phyloP scores from a whole-genome alignment of 1,140 invertebrate genomes.

The Holotrichia oblita region DNA sequence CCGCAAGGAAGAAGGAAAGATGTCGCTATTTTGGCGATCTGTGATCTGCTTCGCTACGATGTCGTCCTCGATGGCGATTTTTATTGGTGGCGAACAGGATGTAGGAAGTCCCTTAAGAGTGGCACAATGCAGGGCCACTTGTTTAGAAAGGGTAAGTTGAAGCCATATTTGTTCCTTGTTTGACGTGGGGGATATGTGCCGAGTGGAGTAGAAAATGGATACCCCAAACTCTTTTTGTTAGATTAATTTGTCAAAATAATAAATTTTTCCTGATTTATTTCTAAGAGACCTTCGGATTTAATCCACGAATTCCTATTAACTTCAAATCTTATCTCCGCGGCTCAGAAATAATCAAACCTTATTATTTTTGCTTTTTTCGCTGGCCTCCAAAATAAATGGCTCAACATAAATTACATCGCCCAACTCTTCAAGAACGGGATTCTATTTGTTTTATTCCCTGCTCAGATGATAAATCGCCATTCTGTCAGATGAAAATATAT shows the following conservation, averaged over 20 bases:
- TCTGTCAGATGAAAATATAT: slow-evolving; percentile 34
- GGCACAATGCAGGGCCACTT: slow-evolving; percentile 73
- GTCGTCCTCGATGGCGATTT: slow-evolving; percentile 54
- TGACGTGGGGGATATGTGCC: not conserved
- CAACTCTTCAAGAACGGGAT: not conserved
- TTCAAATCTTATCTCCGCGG: not conserved
- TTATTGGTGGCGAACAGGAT: slow-evolving; percentile 64
- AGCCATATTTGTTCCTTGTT: slow-evolving; percentile 19
- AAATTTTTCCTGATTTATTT: too few relatives aligned
- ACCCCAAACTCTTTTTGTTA: not conserved
- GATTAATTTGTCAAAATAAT: too few relatives aligned
- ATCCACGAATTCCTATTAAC: not conserved
- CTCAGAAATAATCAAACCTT: slow-evolving; percentile 19
- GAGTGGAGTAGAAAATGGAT: slow-evolving; percentile 3
- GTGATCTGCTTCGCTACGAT: slow-evolving; percentile 52
- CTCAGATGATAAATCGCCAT: slow-evolving; percentile 11
- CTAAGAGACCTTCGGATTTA: not conserved
- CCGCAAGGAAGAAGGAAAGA: slow-evolving; percentile 36
- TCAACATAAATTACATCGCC: slow-evolving; percentile 16
- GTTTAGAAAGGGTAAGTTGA: slow-evolving; percentile 71
- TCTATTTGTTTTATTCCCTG: slow-evolving; percentile 11
- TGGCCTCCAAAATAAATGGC: not conserved
- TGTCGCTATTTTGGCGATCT: slow-evolving; percentile 52
- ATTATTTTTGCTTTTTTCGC: not conserved
- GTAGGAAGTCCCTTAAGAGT: slow-evolving; percentile 73